phyloP scores from a whole-genome alignment of 2,113 vertebrate species.

The Catagonus wagneri region DNA sequence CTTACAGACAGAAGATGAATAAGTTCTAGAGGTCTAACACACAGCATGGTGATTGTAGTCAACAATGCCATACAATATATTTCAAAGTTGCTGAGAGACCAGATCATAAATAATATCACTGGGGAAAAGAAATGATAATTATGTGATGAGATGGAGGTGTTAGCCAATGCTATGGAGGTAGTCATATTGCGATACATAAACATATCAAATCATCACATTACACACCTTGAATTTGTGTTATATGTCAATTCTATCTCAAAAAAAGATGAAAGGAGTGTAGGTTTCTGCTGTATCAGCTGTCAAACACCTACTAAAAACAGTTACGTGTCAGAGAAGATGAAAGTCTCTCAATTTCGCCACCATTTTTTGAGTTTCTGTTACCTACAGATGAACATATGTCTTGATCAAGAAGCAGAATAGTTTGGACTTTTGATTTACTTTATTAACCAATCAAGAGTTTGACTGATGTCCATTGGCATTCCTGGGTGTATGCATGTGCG shows the following conservation, averaged over 20 bases:
- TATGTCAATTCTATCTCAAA: neutral
- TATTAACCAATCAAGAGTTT: neutral
- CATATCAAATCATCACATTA: neutral
- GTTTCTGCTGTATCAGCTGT: neutral
- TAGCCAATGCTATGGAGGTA: neutral
- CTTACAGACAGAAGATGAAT: neutral
- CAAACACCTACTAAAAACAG: neutral
- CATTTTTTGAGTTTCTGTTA: neutral
- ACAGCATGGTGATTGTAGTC: neutral
- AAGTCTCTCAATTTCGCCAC: neutral
- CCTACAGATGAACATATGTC: neutral
- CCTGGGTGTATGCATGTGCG: neutral
- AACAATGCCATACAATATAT: neutral
- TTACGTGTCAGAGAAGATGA: neutral
- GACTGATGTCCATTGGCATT: neutral
- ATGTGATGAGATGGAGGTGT: neutral
- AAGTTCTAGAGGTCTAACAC: neutral
- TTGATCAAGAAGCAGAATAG: neutral
- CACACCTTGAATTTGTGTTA: neutral
- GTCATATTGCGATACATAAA: neutral
- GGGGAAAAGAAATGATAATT: neutral
- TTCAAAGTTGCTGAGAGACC: neutral
- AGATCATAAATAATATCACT: neutral
- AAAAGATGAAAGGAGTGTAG: neutral
- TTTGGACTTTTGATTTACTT: slow-evolving; percentile 1